phyloP scores from a whole-genome alignment of 35 echinoderm and acorn worm species.

The Holothuria glaberrima region DNA sequence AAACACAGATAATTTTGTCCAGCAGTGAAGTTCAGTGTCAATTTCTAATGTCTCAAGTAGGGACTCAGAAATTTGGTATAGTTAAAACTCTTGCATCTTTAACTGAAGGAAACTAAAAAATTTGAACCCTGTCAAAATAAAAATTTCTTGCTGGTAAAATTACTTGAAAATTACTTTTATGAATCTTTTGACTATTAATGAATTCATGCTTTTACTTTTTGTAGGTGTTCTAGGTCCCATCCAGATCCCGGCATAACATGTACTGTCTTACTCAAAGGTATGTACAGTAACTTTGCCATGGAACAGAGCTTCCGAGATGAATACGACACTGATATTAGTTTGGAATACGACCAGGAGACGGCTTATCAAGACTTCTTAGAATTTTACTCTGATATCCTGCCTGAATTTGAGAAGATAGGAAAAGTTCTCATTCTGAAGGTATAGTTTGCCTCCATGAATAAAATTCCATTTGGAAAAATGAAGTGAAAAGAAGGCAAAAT shows the following conservation, averaged over 20 bases:
- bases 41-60: too few species aligned
- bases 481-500: too few species aligned
- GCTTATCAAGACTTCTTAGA: slow-evolving; percentile 79
- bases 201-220: background rate
- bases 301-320: slow-evolving; percentile 88
- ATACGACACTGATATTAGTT: slow-evolving; percentile 86
- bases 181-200: background rate
- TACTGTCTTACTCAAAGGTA: slow-evolving; percentile 74
- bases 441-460: background rate
- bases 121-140: too few species aligned
- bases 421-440: slow-evolving; percentile 94
- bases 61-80: too few species aligned
- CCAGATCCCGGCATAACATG: slow-evolving; percentile 59
- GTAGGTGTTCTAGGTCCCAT: slow-evolving; percentile 82
- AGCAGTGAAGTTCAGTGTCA: too few species aligned
- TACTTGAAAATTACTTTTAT: too few species aligned
- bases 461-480: too few species aligned
- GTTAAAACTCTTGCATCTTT: too few species aligned
- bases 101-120: too few species aligned
- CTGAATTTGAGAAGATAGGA: slow-evolving; percentile 83
- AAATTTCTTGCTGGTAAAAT: too few species aligned
- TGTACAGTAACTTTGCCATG: slow-evolving; percentile 84
- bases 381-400: slow-evolving; percentile 90
- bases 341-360: slow-evolving; percentile 90
- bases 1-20: too few species aligned